Evolutionary conservation across 2,888 invertebrate species (phyloP).

Genomic region (Drosophila quinaria): DNA sequence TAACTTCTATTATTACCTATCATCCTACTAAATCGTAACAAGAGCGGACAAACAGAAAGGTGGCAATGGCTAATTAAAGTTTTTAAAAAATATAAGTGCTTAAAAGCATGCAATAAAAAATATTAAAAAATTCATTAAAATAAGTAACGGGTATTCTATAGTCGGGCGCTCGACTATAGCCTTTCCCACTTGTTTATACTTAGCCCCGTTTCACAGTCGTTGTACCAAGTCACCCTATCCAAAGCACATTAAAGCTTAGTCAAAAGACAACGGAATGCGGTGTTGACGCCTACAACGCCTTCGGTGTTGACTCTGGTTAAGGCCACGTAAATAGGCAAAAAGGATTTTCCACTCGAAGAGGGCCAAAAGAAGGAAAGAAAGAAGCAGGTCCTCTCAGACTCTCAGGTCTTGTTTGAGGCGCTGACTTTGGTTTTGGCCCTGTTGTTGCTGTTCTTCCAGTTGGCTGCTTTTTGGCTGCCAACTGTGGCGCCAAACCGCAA

Average conservation of each 20-base stretch:
- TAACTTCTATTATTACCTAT: too few species aligned
- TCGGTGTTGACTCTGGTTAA: slow-evolving; percentile 64
- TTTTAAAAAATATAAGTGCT: too few species aligned
- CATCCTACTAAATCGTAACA: too few species aligned
- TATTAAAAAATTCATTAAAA: too few species aligned
- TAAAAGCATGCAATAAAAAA: too few species aligned
- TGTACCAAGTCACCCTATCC: slow-evolving; percentile 4
- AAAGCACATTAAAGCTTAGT: slow-evolving; percentile 39
- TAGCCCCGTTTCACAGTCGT: neutral
- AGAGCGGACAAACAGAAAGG: too few species aligned
- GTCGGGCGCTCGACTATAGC: too few species aligned
- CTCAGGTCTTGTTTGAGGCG: slow-evolving; percentile 27
- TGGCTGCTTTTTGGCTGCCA: slow-evolving; percentile 65
- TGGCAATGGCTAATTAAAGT: too few species aligned
- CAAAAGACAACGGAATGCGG: slow-evolving; percentile 43
- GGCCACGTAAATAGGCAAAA: slow-evolving; percentile 75
- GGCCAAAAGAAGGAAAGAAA: slow-evolving; percentile 63
- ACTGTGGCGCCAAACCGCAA: slow-evolving; percentile 72
- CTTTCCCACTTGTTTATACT: too few species aligned
- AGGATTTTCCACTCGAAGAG: slow-evolving; percentile 82
- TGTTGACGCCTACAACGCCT: slow-evolving; percentile 36
- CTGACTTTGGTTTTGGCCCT: slow-evolving; percentile 7
- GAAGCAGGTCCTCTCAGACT: slow-evolving; percentile 15
- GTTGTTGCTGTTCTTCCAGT: slow-evolving; percentile 62
- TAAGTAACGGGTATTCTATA: too few species aligned